These are phyloP conservation scores for Hemibagrus guttatus DNA, from an alignment of 2,797 vertebrate species.

Conservation along the genomic window DNA sequence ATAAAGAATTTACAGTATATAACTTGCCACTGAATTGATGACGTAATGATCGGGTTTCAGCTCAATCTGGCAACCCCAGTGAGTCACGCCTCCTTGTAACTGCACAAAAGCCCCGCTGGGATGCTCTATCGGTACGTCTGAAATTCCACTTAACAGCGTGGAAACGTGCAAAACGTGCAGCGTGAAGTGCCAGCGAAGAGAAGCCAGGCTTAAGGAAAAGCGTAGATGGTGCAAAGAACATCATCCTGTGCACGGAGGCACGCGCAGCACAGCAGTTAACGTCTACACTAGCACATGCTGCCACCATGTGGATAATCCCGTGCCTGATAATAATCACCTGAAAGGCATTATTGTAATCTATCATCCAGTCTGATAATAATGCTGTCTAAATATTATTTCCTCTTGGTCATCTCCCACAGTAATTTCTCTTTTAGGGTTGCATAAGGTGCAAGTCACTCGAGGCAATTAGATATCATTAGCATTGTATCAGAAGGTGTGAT, in stretches of 20 bases:
- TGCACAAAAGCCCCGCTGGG: neutral
- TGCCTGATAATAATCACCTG: neutral
- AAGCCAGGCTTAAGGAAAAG: neutral
- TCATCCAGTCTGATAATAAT: too few relatives aligned
- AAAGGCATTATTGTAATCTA: neutral
- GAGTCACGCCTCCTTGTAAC: neutral
- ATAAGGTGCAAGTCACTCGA: neutral
- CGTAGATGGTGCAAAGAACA: neutral
- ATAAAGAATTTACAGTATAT: too few relatives aligned
- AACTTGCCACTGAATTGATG: neutral
- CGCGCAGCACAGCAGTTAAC: neutral
- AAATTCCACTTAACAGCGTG: neutral
- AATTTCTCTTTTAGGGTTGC: too few relatives aligned
- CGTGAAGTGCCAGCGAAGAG: neutral
- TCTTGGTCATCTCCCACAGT: too few relatives aligned
- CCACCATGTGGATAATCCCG: conserved; percentile 59
- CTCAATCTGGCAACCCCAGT: conserved; percentile 9
- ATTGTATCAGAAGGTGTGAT: neutral
- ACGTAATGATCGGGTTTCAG: neutral
- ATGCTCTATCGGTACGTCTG: neutral
- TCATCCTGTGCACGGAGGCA: neutral
- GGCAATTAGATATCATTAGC: neutral
- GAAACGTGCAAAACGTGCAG: conserved; percentile 38
- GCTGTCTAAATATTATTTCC: neutral
- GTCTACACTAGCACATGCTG: conserved; percentile 43